A percentile compares a stretch with the other conserved stretches of the same genome.
Conservation (phyloP, 2,888 invertebrate genomes). For the Lycia hirtaria region DNA sequence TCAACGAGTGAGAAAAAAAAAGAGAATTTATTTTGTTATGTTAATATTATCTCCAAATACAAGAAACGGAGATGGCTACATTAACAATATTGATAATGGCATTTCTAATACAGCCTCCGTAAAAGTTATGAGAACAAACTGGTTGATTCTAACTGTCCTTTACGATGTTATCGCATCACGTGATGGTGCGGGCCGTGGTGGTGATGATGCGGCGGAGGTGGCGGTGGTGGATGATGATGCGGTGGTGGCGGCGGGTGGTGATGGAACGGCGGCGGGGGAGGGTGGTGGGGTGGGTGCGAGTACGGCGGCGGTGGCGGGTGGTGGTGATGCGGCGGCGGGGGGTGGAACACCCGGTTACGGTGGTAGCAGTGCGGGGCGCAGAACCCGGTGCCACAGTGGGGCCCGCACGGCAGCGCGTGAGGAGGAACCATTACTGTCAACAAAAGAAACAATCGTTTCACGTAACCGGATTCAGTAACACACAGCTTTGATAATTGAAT, state of each 20-base stretch:
- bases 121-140: no score
- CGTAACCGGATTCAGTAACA: no score
- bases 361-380: constrained; percentile 66
- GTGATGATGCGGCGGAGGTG: constrained; percentile 30
- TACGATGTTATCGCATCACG: constrained; percentile 22
- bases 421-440: constrained; percentile 65
- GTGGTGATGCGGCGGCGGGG: constrained; percentile 40
- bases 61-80: no score
- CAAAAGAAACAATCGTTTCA: constrained; percentile 10
- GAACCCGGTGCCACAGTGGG: constrained; percentile 60
- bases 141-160: no score
- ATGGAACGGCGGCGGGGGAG: constrained; percentile 40
- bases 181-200: constrained; percentile 33
- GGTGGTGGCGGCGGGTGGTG: constrained; percentile 39
- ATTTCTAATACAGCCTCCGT: no score
- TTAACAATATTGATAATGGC: no score
- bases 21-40: no score
- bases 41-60: no score
- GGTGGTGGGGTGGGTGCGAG: constrained; percentile 33
- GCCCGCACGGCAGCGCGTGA: constrained; percentile 65
- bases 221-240: constrained; percentile 31
- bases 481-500: no score
- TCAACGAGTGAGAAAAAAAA: no score
- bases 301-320: constrained; percentile 36
- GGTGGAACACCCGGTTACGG: constrained; percentile 38